Evolutionary conservation across 2,797 vertebrate species (phyloP).

Genomic region (Myripristis murdjan): DNA sequence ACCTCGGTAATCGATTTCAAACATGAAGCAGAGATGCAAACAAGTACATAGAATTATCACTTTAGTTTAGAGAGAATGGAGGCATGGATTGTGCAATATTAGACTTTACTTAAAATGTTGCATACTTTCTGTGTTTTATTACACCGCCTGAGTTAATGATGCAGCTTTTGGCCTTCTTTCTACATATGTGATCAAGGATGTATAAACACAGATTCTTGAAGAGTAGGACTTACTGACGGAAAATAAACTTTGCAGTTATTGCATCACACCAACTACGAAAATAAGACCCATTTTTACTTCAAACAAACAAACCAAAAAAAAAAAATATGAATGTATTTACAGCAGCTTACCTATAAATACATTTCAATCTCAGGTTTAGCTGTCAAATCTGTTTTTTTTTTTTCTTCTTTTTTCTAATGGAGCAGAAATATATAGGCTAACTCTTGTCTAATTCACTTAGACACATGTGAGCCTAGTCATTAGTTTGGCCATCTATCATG

Average conservation of each 20-base stretch:
- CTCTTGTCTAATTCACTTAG: not conserved
- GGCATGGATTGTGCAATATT: not conserved
- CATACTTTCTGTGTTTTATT: no score
- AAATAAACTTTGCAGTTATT: not conserved
- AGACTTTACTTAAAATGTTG: no score
- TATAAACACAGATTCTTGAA: no score
- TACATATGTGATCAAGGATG: no score
- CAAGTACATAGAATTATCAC: not conserved
- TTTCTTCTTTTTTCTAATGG: not conserved
- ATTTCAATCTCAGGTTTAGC: not conserved
- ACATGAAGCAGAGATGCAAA: not conserved
- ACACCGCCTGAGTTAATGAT: no score
- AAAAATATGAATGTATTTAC: not conserved
- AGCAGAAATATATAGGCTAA: not conserved
- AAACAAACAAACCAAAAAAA: no score
- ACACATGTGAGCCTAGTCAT: not conserved
- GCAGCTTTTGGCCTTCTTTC: no score
- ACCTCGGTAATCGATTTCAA: no score
- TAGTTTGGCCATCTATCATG: not conserved
- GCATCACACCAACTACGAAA: not conserved
- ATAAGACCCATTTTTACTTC: not conserved
- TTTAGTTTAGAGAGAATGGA: not conserved
- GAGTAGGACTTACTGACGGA: no score
- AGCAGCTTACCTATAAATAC: not conserved
- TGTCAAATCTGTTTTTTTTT: no score